Conservation (phyloP, 2,113 vertebrate species). For the Melanotaenia duboulayi region DNA sequence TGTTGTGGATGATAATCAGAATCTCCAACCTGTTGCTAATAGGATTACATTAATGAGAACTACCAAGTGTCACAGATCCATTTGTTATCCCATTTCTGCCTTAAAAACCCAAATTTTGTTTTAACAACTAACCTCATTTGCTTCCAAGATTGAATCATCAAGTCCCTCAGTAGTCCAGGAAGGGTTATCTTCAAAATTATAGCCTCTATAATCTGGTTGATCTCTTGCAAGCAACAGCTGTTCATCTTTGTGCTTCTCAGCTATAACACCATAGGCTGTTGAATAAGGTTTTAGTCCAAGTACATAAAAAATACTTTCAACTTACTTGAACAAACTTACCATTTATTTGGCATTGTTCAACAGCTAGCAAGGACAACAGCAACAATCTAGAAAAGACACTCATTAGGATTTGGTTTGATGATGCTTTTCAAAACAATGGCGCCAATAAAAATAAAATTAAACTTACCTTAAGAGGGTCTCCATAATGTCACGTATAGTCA, state of each 20-base stretch:
- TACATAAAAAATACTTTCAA: too few species aligned
- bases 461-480: neutral
- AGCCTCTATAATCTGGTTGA: neutral
- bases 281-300: neutral
- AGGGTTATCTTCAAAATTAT: neutral
- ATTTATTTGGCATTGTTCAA: neutral
- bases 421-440: neutral
- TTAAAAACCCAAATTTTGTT: neutral
- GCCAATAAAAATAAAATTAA: neutral
- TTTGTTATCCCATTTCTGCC: neutral
- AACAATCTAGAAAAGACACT: constrained; percentile 18
- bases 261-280: constrained; percentile 2
- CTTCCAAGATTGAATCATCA: neutral
- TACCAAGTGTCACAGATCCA: neutral
- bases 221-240: neutral
- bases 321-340: constrained; percentile 19
- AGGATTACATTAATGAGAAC: neutral
- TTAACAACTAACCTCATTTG: neutral
- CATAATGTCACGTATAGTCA: neutral
- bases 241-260: neutral
- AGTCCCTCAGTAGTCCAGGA: neutral
- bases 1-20: neutral
- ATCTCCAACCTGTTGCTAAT: neutral
- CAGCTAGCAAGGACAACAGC: constrained; percentile 30
- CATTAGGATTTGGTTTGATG: neutral